These are phyloP conservation scores for Microchrysa polita DNA, from an alignment of 2,888 invertebrate species.

Conservation along the genomic window DNA sequence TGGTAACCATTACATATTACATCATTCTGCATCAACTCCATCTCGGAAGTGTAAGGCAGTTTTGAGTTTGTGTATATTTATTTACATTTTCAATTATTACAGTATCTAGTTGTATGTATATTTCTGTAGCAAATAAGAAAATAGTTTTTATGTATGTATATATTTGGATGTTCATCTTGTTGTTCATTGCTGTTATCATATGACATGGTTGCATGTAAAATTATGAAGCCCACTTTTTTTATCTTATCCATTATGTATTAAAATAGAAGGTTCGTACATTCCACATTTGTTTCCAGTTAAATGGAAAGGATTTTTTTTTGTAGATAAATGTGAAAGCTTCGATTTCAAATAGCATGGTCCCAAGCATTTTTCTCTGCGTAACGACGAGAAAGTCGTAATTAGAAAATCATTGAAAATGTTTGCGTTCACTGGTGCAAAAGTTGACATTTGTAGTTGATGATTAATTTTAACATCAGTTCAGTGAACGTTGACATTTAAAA, in stretches of 20 bases:
- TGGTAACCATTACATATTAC: neutral
- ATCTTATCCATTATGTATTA: neutral
- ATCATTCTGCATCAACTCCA: conserved; percentile 21
- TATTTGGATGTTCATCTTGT: neutral
- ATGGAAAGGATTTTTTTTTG: too few relatives aligned
- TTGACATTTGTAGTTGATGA: too few relatives aligned
- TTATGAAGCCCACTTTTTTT: neutral
- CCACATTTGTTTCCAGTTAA: too few relatives aligned
- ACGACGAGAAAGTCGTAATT: too few relatives aligned
- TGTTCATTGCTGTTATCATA: neutral
- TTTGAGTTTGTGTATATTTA: neutral
- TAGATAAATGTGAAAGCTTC: too few relatives aligned
- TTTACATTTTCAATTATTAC: neutral
- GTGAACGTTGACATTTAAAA: too few relatives aligned
- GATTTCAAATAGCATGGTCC: too few relatives aligned
- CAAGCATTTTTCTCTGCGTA: too few relatives aligned
- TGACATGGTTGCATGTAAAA: neutral
- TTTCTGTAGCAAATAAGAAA: neutral
- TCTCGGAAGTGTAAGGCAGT: conserved; percentile 34
- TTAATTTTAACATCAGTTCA: too few relatives aligned
- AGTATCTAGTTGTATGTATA: neutral
- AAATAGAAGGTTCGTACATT: too few relatives aligned
- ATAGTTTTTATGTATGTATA: neutral
- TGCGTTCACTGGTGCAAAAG: too few relatives aligned
- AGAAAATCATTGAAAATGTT: too few relatives aligned